Evolutionary conservation across 1,140 invertebrate species (phyloP).

Genomic region (Bombus ignitus): DNA sequence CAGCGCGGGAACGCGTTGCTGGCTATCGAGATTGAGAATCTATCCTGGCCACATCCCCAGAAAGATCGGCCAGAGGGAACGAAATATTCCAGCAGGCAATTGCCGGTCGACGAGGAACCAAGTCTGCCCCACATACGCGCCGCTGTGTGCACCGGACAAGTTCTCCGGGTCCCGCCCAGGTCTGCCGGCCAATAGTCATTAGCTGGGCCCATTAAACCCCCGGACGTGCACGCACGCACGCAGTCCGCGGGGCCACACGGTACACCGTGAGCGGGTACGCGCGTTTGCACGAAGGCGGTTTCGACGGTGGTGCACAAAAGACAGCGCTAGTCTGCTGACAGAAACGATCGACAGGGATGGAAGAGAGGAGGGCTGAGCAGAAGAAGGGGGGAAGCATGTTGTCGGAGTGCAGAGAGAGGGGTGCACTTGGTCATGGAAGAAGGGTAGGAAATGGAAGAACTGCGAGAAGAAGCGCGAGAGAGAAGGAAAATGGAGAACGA

Average conservation of each 20-base stretch:
- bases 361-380: constrained; percentile 32
- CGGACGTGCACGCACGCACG: constrained; percentile 72
- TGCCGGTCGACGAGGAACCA: constrained; percentile 26
- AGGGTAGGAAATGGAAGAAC: constrained; percentile 36
- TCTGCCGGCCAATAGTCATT: constrained; percentile 83
- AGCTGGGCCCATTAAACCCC: constrained; percentile 82
- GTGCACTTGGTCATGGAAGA: not conserved
- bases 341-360: constrained; percentile 30
- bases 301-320: constrained; percentile 31
- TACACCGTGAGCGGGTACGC: constrained; percentile 47
- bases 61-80: constrained; percentile 28
- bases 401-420: not conserved
- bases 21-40: constrained; percentile 12
- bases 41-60: constrained; percentile 1
- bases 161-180: constrained; percentile 80
- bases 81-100: constrained; percentile 24
- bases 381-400: not conserved
- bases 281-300: constrained; percentile 54
- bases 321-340: constrained; percentile 20
- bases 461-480: not conserved
- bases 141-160: constrained; percentile 54
- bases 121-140: constrained; percentile 33
- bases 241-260: constrained; percentile 54
- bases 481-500: constrained; percentile 10
- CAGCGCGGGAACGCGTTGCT: not conserved